Evolutionary conservation across 2,113 vertebrate genomes (phyloP).

Genomic region (Crotalus horridus): DNA sequence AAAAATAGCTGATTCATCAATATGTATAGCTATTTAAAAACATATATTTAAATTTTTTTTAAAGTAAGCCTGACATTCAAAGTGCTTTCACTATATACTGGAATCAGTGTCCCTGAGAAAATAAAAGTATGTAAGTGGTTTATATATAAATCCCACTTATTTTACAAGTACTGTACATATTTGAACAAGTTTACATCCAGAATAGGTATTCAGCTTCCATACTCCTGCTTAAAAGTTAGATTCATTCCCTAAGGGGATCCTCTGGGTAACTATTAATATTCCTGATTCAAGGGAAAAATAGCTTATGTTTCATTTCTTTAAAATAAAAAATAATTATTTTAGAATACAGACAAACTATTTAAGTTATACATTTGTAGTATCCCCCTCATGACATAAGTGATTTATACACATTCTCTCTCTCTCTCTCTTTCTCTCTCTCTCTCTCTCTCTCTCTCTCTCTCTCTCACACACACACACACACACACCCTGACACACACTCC

Average conservation of each 20-base stretch:
- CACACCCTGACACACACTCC: neutral
- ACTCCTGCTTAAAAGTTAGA: slow-evolving; percentile 15
- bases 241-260: neutral
- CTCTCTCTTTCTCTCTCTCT: too few relatives aligned
- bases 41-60: neutral
- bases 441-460: too few relatives aligned
- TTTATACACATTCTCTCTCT: neutral
- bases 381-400: slow-evolving; percentile 33
- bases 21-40: neutral
- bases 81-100: neutral
- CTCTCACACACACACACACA: too few relatives aligned
- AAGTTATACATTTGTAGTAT: slow-evolving; percentile 43
- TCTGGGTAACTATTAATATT: too few relatives aligned
- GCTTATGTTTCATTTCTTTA: slow-evolving; percentile 35
- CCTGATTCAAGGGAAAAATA: slow-evolving; percentile 24
- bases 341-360: neutral
- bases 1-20: neutral
- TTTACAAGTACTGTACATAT: slow-evolving; percentile 2
- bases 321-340: slow-evolving; percentile 49
- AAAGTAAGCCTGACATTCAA: neutral
- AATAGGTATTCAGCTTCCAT: slow-evolving; percentile 4
- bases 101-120: slow-evolving; percentile 1
- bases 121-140: neutral
- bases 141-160: slow-evolving; percentile 12
- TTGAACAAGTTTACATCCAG: neutral